Base-by-base conservation (phyloP, 2,797 vertebrate species). In the Alfaro cultratus region DNA sequence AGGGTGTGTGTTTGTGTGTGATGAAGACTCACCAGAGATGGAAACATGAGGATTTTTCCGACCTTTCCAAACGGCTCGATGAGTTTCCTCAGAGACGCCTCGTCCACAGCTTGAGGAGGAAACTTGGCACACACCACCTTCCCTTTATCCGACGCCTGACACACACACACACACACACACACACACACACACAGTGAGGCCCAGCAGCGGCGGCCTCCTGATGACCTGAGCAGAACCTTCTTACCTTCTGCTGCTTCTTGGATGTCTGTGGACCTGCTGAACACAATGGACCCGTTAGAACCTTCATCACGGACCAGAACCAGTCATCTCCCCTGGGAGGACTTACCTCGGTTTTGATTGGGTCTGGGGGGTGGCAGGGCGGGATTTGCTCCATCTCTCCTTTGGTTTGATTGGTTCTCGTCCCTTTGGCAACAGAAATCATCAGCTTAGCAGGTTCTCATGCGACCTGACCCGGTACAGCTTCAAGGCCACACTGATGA, bases 111-210 rank as follows among this genome's bases (percentile, higher is more conserved):
- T 41, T 91, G 85, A 80, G 88, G 49, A 0, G 89, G 84, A 74
- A 95, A 96, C 85, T 92, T 94, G n/a, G 92, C 89, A 83, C 93
- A 95, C 53, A 96, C 93, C 86, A 96, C 93, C 79, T 89, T 95
- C 26, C 93, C 76, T 21, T 75, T 88, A 0, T 78, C 85, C 1
- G 78, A n/a, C 0, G 26, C 0, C 91, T 91, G 78, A 78, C 45
- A 75, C 55, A 73, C 34, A 79, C 70, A 60, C 26, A n/a, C 26
- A 55, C 26, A 55, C 51, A 60, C 55, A 29, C n/a, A 57, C 11
- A 29, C 21, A 23, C 51, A 26, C 51, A 26, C 23, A 39, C 39
- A 39, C 55, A 57, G 29, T 62, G 5, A 75, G 55, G 5, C 13
- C 34, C 43, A 12, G 21, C 21, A 15, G 36, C 6, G 57, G 45